A percentile compares a stretch with the other conserved stretches of the same genome.
These are phyloP conservation scores for Sebastes vulpes DNA, from an alignment of 2,797 vertebrate genomes.

Conservation along the genomic window DNA sequence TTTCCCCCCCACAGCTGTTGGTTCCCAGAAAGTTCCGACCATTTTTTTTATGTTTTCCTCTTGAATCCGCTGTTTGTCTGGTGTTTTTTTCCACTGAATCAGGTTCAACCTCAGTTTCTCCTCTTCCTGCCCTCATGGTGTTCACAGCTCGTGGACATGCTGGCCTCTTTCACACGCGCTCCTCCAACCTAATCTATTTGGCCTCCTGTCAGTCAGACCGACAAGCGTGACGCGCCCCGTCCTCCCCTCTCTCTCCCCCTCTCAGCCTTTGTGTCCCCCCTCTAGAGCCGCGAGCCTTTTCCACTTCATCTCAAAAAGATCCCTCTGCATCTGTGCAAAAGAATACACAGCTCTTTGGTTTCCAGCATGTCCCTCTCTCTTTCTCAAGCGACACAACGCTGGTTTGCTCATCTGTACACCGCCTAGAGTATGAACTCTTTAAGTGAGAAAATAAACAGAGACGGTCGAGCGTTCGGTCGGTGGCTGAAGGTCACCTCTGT, in stretches of 20 bases:
- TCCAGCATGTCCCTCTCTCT: slow-evolving; percentile 14
- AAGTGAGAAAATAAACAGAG: slow-evolving; percentile 53
- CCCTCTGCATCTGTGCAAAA: slow-evolving; percentile 11
- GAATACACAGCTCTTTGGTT: slow-evolving; percentile 14
- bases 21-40: slow-evolving; percentile 16
- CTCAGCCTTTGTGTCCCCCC: slow-evolving; percentile 34
- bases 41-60: background rate
- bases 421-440: slow-evolving; percentile 39
- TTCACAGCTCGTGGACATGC: slow-evolving; percentile 40
- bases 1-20: slow-evolving; percentile 14
- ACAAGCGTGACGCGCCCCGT: slow-evolving; percentile 37
- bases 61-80: slow-evolving; percentile 3
- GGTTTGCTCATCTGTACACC: slow-evolving; percentile 24
- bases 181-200: slow-evolving; percentile 46
- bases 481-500: slow-evolving; percentile 75
- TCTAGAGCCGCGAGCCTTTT: slow-evolving; percentile 20
- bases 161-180: slow-evolving; percentile 30
- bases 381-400: background rate
- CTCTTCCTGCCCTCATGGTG: slow-evolving; percentile 16
- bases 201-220: slow-evolving; percentile 47
- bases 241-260: background rate
- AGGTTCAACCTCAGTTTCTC: slow-evolving; percentile 10
- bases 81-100: slow-evolving; percentile 22
- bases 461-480: slow-evolving; percentile 14
- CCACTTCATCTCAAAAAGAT: slow-evolving; percentile 38